These are phyloP conservation scores for Gymnobelideus leadbeateri DNA, from an alignment of 2,113 vertebrate genomes.

Conservation along the genomic window DNA sequence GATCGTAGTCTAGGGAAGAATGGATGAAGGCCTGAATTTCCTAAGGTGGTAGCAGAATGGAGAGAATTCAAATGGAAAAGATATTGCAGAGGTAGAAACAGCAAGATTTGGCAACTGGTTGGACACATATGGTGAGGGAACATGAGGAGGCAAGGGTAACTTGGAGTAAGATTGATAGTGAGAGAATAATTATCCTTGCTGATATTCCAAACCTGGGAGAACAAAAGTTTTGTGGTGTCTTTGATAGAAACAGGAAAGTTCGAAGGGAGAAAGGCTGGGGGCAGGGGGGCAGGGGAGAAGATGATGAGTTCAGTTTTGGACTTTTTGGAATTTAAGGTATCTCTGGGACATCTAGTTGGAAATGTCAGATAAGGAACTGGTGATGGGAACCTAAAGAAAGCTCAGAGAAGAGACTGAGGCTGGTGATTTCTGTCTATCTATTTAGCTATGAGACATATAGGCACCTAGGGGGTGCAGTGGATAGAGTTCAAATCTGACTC, in stretches of 20 bases:
- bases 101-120: background rate
- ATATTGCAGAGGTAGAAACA: background rate
- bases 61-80: background rate
- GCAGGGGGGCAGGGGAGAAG: too few species aligned
- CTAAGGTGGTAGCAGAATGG: background rate
- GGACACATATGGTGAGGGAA: background rate
- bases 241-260: background rate
- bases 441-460: too few species aligned
- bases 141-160: background rate
- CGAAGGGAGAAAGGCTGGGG: background rate
- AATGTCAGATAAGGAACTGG: too few species aligned
- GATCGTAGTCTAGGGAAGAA: background rate
- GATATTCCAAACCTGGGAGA: background rate
- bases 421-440: too few species aligned
- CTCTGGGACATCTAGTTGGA: too few species aligned
- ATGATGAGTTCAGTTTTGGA: background rate
- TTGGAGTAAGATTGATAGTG: too few species aligned
- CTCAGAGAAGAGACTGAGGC: too few species aligned
- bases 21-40: background rate
- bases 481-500: too few species aligned
- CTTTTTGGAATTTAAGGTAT: background rate
- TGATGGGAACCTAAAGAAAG: too few species aligned
- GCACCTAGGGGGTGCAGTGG: too few species aligned
- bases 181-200: too few species aligned
- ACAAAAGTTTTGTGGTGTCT: background rate